Base-by-base conservation (phyloP, 1,140 invertebrate genomes). In the Ephestia elutella region DNA sequence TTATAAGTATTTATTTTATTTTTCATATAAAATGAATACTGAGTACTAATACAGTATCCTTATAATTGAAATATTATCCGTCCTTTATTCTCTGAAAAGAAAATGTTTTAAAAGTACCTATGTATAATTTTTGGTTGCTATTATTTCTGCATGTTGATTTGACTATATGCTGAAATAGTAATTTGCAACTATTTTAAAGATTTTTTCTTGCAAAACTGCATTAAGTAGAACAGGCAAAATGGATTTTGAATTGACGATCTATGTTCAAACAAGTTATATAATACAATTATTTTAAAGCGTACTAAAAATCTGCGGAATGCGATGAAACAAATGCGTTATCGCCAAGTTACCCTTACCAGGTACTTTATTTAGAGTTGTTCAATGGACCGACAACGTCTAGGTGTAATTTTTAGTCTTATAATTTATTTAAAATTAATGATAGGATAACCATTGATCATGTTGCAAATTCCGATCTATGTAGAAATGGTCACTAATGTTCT, bases 391-490 rank as follows among this genome's bases (percentile, higher is more conserved):
- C 11, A n/a, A 28, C 21, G 13, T 53, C 21, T 53, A 53, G 50
- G 20, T 53, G 5, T 53, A 21, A 50, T 11, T 8, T 20, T 20
- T 50, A 50, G 7, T 25, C 21, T 53, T 53, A 53, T 25, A 53
- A 44, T 53, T 53, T 53, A 53, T 53, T 53, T 53, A 18, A 25
- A 53, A 53, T 44, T 44, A 10, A 44, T 13, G 38, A 53, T 53
- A 53, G 50, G 10, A 17, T 50, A 18, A 25, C 19, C 15, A 25
- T 21, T 25, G 8, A 53, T 11, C 20, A 53, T 53, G 21, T 71
- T 69, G 60, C 78, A 74, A 75, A 77, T 78, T 77, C 74, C 59
- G 75, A 75, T 77, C 75, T 78, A 78, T 73, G 71, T 77, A 69
- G 59, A 70, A 60, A 68, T 69, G 63, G 56, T 62, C 63, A 69